Base-by-base conservation (phyloP, 2,797 vertebrate species). In the Danio tinwini region DNA sequence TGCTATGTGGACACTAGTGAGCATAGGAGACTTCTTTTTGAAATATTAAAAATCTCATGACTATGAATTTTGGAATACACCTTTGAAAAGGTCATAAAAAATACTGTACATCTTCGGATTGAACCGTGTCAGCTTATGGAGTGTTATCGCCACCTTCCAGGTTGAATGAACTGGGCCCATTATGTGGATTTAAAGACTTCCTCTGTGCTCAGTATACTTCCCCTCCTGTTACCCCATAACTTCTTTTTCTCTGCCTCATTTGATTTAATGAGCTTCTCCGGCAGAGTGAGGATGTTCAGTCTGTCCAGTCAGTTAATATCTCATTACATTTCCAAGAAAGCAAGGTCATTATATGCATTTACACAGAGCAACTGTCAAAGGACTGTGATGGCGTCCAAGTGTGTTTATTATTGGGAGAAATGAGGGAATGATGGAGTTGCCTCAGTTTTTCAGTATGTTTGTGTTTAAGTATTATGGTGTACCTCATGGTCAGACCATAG, bases 271-370 rank as follows among this genome's bases (percentile, higher is more conserved):
- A 84, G 73, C 85, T 85, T 84, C 73, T 65, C 76, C 69, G 67
- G 63, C 42, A 78, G 64, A 82, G 82, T 62, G 72, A 59, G 29
- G 12, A 74, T 58, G 62, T 84, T 81, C 76, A 87, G 84, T 86
- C 78, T 80, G 84, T 89, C 86, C 86, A 83, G 81, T 92, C 86
- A 90, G 89, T 86, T 89, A 88, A 90, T 86, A 82, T 85, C 89
- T 91, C 88, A 88, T 92, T 89, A 89, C 14, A 17, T 44, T 76
- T 76, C 74, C 52, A 58, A 58, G 83, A 89, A 83, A 82, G 78
- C 50, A 87, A 40, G 37, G 49, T 68, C 44, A 12, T 59, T 67
- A 52, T 78, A 84, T 86, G 42, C 65, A 21, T 68, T 65, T 39
- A 45, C 17, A 44, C 17, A n/a, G 37, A 40, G 42, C 40, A 4